These are phyloP conservation scores for Hylomyscus alleni DNA, from an alignment of 2,797 vertebrate species.

Conservation along the genomic window DNA sequence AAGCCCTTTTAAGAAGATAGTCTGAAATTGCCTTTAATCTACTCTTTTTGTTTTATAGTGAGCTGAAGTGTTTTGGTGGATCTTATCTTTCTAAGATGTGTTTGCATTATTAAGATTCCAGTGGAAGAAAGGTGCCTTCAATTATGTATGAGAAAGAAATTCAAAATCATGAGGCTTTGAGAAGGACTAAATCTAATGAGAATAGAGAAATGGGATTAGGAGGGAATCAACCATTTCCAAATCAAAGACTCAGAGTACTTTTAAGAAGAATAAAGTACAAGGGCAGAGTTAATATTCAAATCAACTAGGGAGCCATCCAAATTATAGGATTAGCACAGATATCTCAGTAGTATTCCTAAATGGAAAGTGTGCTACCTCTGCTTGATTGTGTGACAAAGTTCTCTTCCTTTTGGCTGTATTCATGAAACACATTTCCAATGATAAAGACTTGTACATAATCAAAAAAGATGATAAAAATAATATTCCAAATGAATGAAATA, in stretches of 20 bases:
- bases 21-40: not conserved
- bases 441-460: not conserved
- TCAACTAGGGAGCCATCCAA: not conserved
- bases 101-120: not conserved
- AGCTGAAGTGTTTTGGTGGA: not conserved
- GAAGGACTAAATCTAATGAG: not conserved
- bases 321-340: not conserved
- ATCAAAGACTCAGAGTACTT: not conserved
- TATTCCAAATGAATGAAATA: not conserved
- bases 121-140: not conserved
- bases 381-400: not conserved
- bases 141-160: not conserved
- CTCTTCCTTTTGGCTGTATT: not conserved
- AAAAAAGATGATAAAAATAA: not conserved
- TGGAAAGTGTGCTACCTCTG: not conserved
- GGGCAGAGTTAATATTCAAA: not conserved
- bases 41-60: not conserved
- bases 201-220: not conserved
- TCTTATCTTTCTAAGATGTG: not conserved
- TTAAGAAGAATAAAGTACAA: not conserved
- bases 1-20: no score
- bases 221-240: not conserved
- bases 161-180: not conserved
- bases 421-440: not conserved
- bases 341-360: not conserved